Evolutionary conservation across 2,113 vertebrate genomes (phyloP), one percentile per base, ranked within the genome.

Genomic region (Lagopus muta): DNA sequence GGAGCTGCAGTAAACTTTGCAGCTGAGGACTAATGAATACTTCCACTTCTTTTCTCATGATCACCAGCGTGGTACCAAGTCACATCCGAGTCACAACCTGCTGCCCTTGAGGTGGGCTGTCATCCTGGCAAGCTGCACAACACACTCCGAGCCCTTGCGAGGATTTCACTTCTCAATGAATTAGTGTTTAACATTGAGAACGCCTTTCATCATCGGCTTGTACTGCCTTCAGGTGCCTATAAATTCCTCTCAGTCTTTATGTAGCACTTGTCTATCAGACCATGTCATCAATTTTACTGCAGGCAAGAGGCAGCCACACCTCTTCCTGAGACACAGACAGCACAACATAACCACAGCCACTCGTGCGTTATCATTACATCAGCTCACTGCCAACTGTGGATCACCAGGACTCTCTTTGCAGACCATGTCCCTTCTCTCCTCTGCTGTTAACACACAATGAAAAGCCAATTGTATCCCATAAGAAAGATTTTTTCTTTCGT

Each of bases 271-370:
- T 97, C 97, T 98, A 98, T 98, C 97, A 98, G 96, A 93, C 91
- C 93, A 76, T 97, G 97, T 97, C 97, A 98, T 98, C 97, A 97
- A 96, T 97, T 98, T 98, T 97, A 97, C 97, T 97, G 93, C 96
- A 97, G 97, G 97, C 96, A 95, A 97, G 94, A 97, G 95, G 95
- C 94, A 97, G 96, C 93, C 96, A 97, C 97, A 96, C 97, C 97
- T 96, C 95, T 97, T 97, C 97, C 97, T 96, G 94, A 97, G 95
- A 97, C 95, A 95, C 73, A 97, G 97, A 96, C 95, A 98, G 95
- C 93, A 97, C 95, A 97, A 97, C 97, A 97, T 97, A 97, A 97
- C 91, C 93, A 96, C 92, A 96, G 96, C 90, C 93, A 94, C 90
- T 95, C 93, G 96, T 86, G 81, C 78, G 78, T 91, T 97, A 97